Conservation (phyloP, 2,797 vertebrate genomes). For the Rhinatrema bivittatum region DNA sequence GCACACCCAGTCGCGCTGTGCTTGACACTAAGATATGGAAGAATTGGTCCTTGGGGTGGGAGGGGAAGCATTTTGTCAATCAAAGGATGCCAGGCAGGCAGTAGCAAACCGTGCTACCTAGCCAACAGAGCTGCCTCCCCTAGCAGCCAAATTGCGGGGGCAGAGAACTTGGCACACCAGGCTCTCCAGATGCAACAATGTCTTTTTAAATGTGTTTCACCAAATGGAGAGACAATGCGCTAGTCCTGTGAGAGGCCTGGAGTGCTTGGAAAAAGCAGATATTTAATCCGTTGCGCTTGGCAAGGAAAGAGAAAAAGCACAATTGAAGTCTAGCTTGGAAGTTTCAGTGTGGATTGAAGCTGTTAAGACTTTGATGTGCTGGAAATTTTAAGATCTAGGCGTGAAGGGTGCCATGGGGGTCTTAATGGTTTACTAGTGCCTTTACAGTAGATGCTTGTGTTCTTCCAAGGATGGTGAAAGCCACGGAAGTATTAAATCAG, state of each 20-base stretch:
- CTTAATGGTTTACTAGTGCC: too few species aligned
- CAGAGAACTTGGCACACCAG: slow-evolving; percentile 34
- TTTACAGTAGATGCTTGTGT: too few species aligned
- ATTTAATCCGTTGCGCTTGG: not conserved
- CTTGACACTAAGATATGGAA: slow-evolving; percentile 42
- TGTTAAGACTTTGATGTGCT: too few species aligned
- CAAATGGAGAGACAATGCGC: slow-evolving; percentile 8
- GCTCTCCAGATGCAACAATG: slow-evolving; percentile 31
- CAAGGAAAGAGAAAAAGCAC: too few species aligned
- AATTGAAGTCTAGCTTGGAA: too few species aligned
- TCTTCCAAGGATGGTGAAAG: too few species aligned
- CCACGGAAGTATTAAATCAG: too few species aligned
- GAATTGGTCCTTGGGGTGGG: too few species aligned
- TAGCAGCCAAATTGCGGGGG: slow-evolving; percentile 31
- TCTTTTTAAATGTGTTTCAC: slow-evolving; percentile 18
- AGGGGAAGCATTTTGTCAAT: slow-evolving; percentile 46
- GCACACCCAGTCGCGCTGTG: too few species aligned
- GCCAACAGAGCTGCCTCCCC: slow-evolving; percentile 30
- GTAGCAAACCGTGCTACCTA: slow-evolving; percentile 27
- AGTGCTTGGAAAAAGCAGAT: not conserved
- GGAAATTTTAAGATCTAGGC: too few species aligned
- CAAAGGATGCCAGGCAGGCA: slow-evolving; percentile 40
- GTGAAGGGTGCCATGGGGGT: too few species aligned
- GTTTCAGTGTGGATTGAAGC: too few species aligned
- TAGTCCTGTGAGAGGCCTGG: slow-evolving; percentile 8